Evolutionary conservation across 2,113 vertebrate genomes (phyloP).

Genomic region (Ophthalmolycus amberensis): DNA sequence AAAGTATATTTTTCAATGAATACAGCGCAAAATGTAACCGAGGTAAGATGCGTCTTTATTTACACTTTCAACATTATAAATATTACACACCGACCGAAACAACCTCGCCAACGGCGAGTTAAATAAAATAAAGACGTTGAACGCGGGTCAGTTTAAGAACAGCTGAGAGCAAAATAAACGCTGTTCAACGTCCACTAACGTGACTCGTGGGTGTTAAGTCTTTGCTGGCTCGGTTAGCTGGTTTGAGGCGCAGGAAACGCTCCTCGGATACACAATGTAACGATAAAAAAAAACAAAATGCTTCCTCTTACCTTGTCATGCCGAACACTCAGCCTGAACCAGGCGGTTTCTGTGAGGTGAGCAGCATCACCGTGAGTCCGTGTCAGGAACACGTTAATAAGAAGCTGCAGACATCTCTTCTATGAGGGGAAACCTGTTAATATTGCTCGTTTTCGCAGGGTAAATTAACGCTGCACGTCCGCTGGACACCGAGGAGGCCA

Average conservation of each 20-base stretch:
- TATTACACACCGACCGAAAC: not conserved
- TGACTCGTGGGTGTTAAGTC: not conserved
- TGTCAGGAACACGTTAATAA: not conserved
- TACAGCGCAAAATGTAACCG: too few species aligned
- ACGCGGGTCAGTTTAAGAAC: not conserved
- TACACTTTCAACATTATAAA: not conserved
- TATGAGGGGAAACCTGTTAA: not conserved
- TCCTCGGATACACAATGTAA: not conserved
- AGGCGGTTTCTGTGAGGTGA: conserved; percentile 41
- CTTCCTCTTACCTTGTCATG: conserved; percentile 64
- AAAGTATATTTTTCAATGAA: not conserved
- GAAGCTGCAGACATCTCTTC: conserved; percentile 1
- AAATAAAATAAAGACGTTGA: not conserved
- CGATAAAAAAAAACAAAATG: not conserved
- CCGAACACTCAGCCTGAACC: conserved; percentile 60
- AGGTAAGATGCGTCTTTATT: not conserved
- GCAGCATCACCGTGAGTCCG: conserved; percentile 34
- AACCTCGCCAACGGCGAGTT: not conserved
- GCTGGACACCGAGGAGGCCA: conserved; percentile 50
- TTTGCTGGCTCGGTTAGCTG: not conserved
- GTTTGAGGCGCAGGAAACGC: too few species aligned
- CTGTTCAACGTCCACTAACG: not conserved
- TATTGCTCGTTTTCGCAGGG: conserved; percentile 13
- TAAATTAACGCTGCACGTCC: conserved; percentile 9
- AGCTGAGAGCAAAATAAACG: not conserved